A percentile compares a stretch with the other conserved stretches of the same genome.
Evolutionary conservation across 2,113 vertebrate species (phyloP).

Genomic region (Thalassarche chlororhynchos): DNA sequence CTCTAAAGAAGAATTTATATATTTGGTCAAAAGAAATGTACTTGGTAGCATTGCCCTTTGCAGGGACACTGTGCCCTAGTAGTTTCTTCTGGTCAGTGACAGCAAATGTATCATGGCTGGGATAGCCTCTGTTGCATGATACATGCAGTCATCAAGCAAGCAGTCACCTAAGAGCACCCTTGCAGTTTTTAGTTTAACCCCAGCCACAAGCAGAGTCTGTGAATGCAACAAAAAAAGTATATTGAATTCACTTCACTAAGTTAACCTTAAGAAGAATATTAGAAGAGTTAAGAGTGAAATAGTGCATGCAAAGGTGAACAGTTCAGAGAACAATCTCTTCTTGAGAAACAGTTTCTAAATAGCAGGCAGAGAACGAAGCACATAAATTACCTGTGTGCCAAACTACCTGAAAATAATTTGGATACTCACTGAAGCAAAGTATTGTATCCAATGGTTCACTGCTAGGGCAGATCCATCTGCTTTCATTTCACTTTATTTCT

Average conservation of each 20-base stretch:
- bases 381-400: constrained; percentile 62
- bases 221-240: not conserved
- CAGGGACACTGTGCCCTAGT: not conserved
- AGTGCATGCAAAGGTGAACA: constrained; percentile 38
- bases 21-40: not conserved
- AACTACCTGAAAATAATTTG: constrained; percentile 64
- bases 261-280: constrained; percentile 51
- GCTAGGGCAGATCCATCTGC: constrained; percentile 47
- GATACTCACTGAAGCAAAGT: constrained; percentile 52
- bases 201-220: not conserved
- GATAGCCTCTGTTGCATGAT: not conserved
- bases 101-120: not conserved
- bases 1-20: not conserved
- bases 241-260: constrained; percentile 32
- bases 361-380: constrained; percentile 27
- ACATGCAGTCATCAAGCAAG: not conserved
- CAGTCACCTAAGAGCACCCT: not conserved
- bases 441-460: constrained; percentile 32
- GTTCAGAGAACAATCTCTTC: constrained; percentile 39
- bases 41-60: not conserved
- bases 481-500: constrained; percentile 53
- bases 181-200: not conserved
- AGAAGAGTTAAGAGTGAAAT: constrained; percentile 40
- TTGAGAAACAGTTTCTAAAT: constrained; percentile 53
- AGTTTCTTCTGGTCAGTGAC: not conserved